Base-by-base conservation (phyloP, 2,797 vertebrate genomes). In the Aselliscus stoliczkanus region DNA sequence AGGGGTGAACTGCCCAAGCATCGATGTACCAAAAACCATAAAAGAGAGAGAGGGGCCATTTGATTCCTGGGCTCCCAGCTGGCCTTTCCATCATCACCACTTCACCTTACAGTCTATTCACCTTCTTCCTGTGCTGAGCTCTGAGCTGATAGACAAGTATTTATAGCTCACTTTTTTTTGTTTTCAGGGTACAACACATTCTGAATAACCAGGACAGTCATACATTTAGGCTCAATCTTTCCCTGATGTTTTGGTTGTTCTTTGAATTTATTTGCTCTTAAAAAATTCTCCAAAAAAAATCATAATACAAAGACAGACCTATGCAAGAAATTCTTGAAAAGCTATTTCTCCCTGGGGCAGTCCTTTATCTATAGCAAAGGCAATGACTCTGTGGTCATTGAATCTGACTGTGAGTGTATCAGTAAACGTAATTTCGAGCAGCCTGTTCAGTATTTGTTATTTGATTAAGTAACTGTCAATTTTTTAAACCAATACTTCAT, bases 401-500 rank as follows among this genome's bases (percentile, higher is more conserved):
- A 70, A 34, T 14, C 13, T 82, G 21, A 95, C n/a, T 54, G 2
- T 72, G 83, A 70, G 39, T 79, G 9, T 72, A 54, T 91, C 58
- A 65, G 37, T 82, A 52, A 56, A 76, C 23, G 34, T 83, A 10
- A 82, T 67, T 73, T 70, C 1, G 3, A 82, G 31, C n/a, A 87
- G 10, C 23, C 29, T 87, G 34, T 69, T 70, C 13, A 75, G 15
- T 94, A 58, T 91, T 93, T 64, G 34, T 77, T 93, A 86, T 73
- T 81, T 89, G 58, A 54, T 95, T 87, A 94, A 82, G 25, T 83
- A 72, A 56, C 54, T 86, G 27, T 89, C 67, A 18, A 27, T n/a
- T 85, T 95, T 97, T 52, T 52, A 89, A 60, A 72, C 34, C 27
- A 64, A 92, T 73, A 82, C 31, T 93, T 82, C 34, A 85, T 95